A percentile compares a stretch with the other conserved stretches of the same genome.
phyloP scores from a whole-genome alignment of 2,113 vertebrate genomes.

The Albula goreensis region DNA sequence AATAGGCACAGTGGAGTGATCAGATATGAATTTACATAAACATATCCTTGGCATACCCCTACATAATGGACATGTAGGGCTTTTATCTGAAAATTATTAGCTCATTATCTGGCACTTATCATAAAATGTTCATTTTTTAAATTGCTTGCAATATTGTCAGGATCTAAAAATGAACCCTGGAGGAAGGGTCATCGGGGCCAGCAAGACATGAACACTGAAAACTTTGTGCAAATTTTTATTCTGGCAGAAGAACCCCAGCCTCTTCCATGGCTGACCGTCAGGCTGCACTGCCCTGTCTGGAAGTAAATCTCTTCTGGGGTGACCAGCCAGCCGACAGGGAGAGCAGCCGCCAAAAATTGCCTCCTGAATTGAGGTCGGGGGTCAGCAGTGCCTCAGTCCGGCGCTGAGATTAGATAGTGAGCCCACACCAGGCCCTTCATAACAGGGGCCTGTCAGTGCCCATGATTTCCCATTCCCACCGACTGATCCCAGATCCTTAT shows the following conservation, averaged over 20 bases:
- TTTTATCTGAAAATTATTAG: too few species aligned
- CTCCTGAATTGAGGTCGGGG: slow-evolving; percentile 9
- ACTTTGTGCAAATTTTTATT: too few species aligned
- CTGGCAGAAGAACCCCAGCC: not conserved
- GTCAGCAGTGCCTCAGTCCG: not conserved
- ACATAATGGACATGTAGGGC: too few species aligned
- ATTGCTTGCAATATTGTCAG: too few species aligned
- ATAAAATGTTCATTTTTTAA: too few species aligned
- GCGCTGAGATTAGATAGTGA: not conserved
- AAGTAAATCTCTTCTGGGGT: slow-evolving; percentile 11
- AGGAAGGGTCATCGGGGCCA: too few species aligned
- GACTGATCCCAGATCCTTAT: not conserved
- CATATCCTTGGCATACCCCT: too few species aligned
- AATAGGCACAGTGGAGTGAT: too few species aligned
- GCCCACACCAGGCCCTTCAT: not conserved
- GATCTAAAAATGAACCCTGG: too few species aligned
- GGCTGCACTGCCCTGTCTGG: not conserved
- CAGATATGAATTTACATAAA: too few species aligned
- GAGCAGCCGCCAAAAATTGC: slow-evolving; percentile 14
- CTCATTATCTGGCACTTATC: too few species aligned
- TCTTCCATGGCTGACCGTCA: not conserved
- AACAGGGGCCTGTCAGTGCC: not conserved
- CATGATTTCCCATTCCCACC: not conserved
- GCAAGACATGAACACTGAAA: too few species aligned
- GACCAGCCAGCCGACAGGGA: not conserved